Percentiles rank a stretch among this genome's conserved stretches.
Conservation (phyloP, 1,140 invertebrate species). For the Drosophila nigrodunni region DNA sequence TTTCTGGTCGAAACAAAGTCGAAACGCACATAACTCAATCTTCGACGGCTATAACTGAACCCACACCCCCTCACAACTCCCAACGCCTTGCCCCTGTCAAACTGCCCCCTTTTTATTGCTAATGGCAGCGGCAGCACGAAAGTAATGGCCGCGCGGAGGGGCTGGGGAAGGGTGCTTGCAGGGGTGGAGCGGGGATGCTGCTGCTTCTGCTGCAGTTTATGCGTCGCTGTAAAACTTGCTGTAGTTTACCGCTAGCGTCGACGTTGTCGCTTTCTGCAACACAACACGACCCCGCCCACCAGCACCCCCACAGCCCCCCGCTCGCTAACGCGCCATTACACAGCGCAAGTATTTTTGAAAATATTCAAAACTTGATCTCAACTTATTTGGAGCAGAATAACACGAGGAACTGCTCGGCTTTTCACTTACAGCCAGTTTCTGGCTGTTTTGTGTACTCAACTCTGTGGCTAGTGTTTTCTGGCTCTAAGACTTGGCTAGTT, state of each 20-base stretch:
- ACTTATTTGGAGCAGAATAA: too few relatives aligned
- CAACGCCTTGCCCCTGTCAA: neutral
- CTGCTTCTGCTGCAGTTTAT: conserved; percentile 68
- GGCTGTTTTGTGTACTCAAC: too few relatives aligned
- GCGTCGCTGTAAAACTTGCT: conserved; percentile 78
- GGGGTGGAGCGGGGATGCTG: neutral
- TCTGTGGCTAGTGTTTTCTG: too few relatives aligned
- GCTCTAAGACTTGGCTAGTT: too few relatives aligned
- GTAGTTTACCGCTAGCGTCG: conserved; percentile 64
- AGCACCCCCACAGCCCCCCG: too few relatives aligned
- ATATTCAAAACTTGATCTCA: too few relatives aligned
- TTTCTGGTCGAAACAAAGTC: conserved; percentile 71
- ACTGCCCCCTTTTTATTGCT: conserved; percentile 72
- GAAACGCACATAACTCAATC: conserved; percentile 84
- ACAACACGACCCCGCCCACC: neutral
- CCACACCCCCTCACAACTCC: neutral
- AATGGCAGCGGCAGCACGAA: conserved; percentile 55
- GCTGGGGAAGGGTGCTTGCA: neutral
- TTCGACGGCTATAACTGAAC: conserved; percentile 62
- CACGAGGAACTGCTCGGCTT: too few relatives aligned
- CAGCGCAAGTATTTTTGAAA: too few relatives aligned
- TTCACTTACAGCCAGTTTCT: too few relatives aligned
- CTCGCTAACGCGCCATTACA: too few relatives aligned
- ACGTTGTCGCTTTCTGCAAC: conserved; percentile 9
- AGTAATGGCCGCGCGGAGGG: neutral